Base-by-base conservation (phyloP, 1,140 invertebrate species). In the Drosophila bipectinata region DNA sequence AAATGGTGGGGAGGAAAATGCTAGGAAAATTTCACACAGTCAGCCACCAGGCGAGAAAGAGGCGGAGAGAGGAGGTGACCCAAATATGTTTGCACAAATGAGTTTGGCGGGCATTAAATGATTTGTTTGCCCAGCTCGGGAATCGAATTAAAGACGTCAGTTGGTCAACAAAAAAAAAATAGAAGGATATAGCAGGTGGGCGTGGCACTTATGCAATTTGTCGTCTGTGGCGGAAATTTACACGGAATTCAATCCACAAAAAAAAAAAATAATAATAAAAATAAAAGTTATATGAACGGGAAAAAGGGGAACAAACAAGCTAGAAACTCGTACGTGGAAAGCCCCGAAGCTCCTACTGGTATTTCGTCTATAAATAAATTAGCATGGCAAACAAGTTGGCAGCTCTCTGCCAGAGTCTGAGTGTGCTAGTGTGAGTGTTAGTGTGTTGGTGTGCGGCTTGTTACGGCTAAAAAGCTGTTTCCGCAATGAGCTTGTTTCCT, bases 401-500 rank as follows among this genome's bases (percentile, higher is more conserved):
- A 78, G 72, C 69, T 66, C 54, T 37, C 39, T 26, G 28, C 37
- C 37, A 45, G 62, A 72, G 47, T 45, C 8, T 3, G 9, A 62
- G 1, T 54, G 26, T n/a, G 32, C 21, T 1, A 55, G 41, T 44
- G 39, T 45, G 45, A 41, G 24, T 44, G 39, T 45, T 39, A 41
- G 24, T 63, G 52, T 60, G 55, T 59, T 55, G 45, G 60, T 72
- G 78, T 74, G 71, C 51, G 61, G 75, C 78, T 82, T 82, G 83
- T 88, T 79, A 88, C 54, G 82, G 75, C 78, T 87, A 83, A 87
- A 87, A 87, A 87, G 83, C 83, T 83, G 83, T 88, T 87, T 87
- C 83, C 83, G 83, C 83, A 87, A 87, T 87, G 83, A 87, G 83
- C 85, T 87, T 88, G 83, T 85, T 82, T 87, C 79, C 83, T 87